Evolutionary conservation across 2,888 invertebrate species (phyloP), one percentile per base, ranked within the genome.

Genomic region (Tetropium fuscum): DNA sequence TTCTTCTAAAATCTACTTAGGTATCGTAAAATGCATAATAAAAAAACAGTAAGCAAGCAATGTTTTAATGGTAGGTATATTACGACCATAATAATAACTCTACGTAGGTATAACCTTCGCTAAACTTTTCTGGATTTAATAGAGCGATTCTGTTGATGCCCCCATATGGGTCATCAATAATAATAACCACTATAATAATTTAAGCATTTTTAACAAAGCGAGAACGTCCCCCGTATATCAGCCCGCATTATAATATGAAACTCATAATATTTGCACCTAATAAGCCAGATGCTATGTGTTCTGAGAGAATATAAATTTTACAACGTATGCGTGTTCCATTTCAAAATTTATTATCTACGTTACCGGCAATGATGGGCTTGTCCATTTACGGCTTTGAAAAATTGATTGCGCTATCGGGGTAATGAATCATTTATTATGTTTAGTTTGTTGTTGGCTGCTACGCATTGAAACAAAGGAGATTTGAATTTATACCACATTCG

Each of bases 101-200:
- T 18, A 22, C 22, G 3, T 20, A 41, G 43, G 22, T 48, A 40
- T 22, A 43, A 48, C 45, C 41, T 43, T 56, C 48, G 13, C 34
- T 4, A 1, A 11, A 10, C 10, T 41, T 11, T 22, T 20, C 20
- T 20, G 1, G 13, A 19, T 10, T 3, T 41, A 41, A 41, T 41
- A 18, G 30, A 18, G n/a, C n/a, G 32, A 45, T 7, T 6, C 30
- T 10, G 34, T 20, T 22, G 19, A 13, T 6, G 20, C 19, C 11
- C 27, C 16, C 18, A 48, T 48, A 53, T 58, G 58, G 58, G 58
- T 58, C 58, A 58, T 58, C 53, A 58, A 53, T 58, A 49, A 48
- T 58, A 58, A 58, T 58, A 53, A 58, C 53, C 41, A 41, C 53
- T 27, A 58, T 53, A 32, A 41, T 53, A 58, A 53, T 30, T 58